Conservation (phyloP, 2,113 vertebrate genomes). For the Tyto alba region DNA sequence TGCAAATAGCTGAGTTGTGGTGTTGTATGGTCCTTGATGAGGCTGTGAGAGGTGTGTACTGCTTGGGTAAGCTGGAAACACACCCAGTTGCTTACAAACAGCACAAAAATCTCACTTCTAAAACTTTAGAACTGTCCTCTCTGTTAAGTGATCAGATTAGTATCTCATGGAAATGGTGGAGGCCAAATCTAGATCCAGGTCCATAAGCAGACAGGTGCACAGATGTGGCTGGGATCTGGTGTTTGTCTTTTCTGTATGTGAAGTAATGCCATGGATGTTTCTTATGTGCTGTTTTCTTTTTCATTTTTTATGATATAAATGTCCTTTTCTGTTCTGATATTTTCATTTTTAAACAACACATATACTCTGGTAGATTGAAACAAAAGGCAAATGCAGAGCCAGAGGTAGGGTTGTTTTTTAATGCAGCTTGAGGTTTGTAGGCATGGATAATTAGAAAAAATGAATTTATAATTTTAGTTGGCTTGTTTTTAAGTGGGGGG, state of each 20-base stretch:
- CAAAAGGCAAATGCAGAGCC: not conserved
- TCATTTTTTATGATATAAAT: not conserved
- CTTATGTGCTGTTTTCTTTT: not conserved
- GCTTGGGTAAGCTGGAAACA: not conserved
- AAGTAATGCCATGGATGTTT: not conserved
- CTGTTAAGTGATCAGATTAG: not conserved
- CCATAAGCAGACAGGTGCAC: not conserved
- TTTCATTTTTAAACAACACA: not conserved
- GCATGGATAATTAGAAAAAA: not conserved
- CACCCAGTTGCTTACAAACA: not conserved
- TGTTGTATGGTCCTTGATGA: not conserved
- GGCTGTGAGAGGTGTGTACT: not conserved
- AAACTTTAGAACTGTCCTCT: not conserved
- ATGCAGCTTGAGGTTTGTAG: not conserved
- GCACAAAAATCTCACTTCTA: not conserved
- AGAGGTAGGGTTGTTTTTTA: not conserved
- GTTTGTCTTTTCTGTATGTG: not conserved
- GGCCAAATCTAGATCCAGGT: not conserved
- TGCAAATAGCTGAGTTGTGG: not conserved
- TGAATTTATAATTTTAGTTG: not conserved
- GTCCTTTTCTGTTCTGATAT: not conserved
- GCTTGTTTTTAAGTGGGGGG: not conserved
- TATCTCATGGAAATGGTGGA: not conserved
- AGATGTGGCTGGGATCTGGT: not conserved
- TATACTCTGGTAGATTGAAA: not conserved